Evolutionary conservation across 2,797 vertebrate genomes (phyloP), one percentile per base, ranked within the genome.

Genomic region (Micromesistius poutassou): DNA sequence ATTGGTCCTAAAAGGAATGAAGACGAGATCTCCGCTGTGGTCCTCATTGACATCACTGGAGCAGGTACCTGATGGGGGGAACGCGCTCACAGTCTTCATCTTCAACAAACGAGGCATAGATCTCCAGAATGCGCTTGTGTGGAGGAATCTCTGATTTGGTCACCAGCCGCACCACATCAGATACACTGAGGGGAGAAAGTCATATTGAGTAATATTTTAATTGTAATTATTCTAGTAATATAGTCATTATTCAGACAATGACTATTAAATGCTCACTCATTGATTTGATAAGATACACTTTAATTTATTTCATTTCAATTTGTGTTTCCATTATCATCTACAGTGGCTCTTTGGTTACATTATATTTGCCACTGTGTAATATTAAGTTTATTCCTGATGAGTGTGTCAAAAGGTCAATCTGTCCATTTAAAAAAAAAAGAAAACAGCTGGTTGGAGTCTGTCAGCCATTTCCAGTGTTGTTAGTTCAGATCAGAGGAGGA

Each of bases 111-210:
- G 92, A 88, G 0, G 93, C 88, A 4, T 82, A 3, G 42, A 95
- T 73, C 81, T 94, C 94, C 87, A 98, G 89, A 80, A 94, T 86
- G 80, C 68, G 86, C 80, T 75, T 87, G 70, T 85, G 77, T 0
- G 76, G 78, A 30, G 93, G 88, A 50, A 92, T 87, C 7, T 87
- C 76, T 0, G 1, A 55, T 81, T 76, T 90, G 35, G 91, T 93
- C 74, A 87, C 90, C 40, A 1, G 81, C 68, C 33, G 76, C 81
- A 93, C 91, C 85, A 92, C 50, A 1, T 94, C 90, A 2, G 91
- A 96, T 85, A 98, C 92, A 40, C 97, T 98, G 87, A 25, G 74
- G 72, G 81, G 71, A 84, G 5, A 35, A 71, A 36, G 62, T 28
- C 25, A 68, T 12, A 28, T 68, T 68, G 10, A 68, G 10, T 28